These are phyloP conservation scores for Ptychadena robeensis DNA, from an alignment of 2,797 vertebrate genomes.

Conservation along the genomic window DNA sequence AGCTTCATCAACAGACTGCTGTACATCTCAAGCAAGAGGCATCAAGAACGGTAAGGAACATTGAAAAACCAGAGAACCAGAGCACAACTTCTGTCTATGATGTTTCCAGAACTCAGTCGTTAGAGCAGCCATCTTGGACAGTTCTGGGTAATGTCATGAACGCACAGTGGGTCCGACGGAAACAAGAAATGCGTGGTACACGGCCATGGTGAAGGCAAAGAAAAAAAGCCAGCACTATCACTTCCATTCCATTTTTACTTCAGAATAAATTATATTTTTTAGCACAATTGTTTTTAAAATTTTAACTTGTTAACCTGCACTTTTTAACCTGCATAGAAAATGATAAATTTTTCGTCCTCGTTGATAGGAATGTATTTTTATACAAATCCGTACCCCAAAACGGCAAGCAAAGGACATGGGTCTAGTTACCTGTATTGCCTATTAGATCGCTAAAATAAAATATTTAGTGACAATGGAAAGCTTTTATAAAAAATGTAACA, in stretches of 20 bases:
- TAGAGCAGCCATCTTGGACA: constrained; percentile 39
- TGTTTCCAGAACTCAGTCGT: neutral
- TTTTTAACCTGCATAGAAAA: no score
- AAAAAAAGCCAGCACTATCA: constrained; percentile 14
- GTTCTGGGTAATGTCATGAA: constrained; percentile 42
- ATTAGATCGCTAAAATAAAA: no score
- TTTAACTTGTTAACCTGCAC: neutral
- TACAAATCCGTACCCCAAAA: no score
- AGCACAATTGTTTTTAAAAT: neutral
- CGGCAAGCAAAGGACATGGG: no score
- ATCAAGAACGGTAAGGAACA: neutral
- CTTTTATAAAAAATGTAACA: no score
- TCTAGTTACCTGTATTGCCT: no score
- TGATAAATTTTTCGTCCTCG: no score
- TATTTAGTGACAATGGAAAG: no score
- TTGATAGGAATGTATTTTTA: no score
- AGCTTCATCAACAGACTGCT: neutral
- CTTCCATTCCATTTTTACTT: constrained; percentile 19
- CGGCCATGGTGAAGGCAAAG: constrained; percentile 41
- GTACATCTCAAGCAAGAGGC: neutral
- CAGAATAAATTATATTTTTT: constrained; percentile 3
- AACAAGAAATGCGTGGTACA: constrained; percentile 52
- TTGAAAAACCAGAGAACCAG: neutral
- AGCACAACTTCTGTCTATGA: neutral
- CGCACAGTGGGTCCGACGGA: constrained; percentile 44